A percentile compares a stretch with the other conserved stretches of the same genome.
Conservation (phyloP, 2,113 vertebrate genomes). For the Malurus elegans region DNA sequence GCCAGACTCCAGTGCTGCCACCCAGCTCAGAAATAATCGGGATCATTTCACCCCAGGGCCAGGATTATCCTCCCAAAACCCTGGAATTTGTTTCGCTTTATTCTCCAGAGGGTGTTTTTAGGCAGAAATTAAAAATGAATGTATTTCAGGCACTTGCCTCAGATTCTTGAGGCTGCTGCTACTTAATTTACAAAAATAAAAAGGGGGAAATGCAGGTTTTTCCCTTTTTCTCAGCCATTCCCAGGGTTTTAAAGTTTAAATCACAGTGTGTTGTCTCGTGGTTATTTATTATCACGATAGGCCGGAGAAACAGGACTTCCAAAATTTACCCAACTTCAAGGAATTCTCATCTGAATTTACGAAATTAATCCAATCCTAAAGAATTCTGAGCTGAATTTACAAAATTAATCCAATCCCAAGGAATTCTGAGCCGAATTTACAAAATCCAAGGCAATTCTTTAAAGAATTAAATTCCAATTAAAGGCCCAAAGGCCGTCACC, state of each 20-base stretch:
- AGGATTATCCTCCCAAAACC: neutral
- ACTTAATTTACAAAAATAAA: neutral
- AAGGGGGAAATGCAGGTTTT: rapidly evolving
- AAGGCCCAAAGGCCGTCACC: neutral
- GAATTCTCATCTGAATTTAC: neutral
- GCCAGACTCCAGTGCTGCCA: neutral
- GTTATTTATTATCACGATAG: rapidly evolving
- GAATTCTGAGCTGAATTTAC: neutral
- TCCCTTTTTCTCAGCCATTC: neutral
- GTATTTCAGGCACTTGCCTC: neutral
- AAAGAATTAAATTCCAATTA: neutral
- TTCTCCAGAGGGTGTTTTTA: rapidly evolving
- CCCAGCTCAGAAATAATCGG: neutral
- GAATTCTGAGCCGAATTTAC: neutral
- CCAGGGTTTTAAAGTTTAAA: neutral
- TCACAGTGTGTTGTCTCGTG: neutral
- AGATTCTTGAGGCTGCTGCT: neutral
- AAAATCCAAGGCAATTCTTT: neutral
- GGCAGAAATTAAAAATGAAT: neutral
- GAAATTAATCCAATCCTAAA: rapidly evolving
- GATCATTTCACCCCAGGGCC: neutral
- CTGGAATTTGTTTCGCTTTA: neutral
- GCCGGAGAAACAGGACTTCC: neutral
- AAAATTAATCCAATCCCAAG: neutral
- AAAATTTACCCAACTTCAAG: rapidly evolving